These are phyloP conservation scores for Podargus strigoides DNA, from an alignment of 2,797 vertebrate species.

Conservation along the genomic window DNA sequence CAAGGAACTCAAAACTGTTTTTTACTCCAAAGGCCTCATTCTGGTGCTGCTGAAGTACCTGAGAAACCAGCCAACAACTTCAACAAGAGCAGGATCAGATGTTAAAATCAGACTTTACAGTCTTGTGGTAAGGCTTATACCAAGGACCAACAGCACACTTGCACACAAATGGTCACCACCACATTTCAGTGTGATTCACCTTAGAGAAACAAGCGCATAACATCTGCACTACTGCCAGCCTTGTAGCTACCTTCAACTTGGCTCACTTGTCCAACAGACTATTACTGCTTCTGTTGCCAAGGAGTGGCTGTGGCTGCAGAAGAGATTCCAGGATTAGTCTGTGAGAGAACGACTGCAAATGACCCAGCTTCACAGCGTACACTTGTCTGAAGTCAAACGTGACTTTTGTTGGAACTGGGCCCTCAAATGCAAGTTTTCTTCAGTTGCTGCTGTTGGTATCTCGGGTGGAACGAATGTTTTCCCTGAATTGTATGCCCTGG, in stretches of 20 bases:
- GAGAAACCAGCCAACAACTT: background rate
- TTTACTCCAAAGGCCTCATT: background rate
- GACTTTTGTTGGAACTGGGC: background rate
- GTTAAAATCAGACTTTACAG: background rate
- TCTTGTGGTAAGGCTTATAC: background rate
- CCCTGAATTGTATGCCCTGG: background rate
- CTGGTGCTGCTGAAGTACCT: background rate
- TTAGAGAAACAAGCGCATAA: background rate
- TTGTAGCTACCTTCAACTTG: background rate
- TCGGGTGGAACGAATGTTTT: background rate
- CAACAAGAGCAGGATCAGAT: background rate
- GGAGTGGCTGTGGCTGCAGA: background rate
- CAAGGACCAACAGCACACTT: background rate
- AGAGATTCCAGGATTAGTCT: background rate
- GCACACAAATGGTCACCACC: background rate
- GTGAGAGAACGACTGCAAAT: background rate
- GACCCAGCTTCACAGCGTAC: background rate
- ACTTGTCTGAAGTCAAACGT: background rate
- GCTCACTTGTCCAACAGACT: background rate
- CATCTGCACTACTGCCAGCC: background rate
- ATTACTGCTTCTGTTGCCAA: background rate
- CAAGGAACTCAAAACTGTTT: fast-evolving
- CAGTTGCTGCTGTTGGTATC: background rate
- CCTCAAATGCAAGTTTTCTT: background rate
- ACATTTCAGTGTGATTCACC: background rate